Evolutionary conservation across 2,888 invertebrate genomes (phyloP).

Genomic region (Rhodophaea formosa): DNA sequence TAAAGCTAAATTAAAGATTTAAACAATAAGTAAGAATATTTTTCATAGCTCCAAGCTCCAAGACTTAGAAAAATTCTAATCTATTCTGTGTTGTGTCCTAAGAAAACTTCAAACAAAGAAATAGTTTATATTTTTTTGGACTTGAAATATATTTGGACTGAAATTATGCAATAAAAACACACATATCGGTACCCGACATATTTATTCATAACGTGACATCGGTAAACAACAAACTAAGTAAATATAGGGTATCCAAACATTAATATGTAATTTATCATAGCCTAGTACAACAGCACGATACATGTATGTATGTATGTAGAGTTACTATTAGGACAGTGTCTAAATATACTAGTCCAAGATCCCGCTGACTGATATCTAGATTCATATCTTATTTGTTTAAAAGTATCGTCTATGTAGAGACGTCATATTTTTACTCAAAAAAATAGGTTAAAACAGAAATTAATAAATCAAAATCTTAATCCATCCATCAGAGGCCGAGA

Average conservation of each 20-base stretch:
- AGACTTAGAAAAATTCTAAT: no score
- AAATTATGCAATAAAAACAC: constrained; percentile 35
- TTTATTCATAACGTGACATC: constrained; percentile 62
- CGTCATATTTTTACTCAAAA: no score
- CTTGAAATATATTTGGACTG: background rate
- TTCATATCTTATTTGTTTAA: background rate
- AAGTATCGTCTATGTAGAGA: background rate
- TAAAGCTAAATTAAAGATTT: no score
- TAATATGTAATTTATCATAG: constrained; percentile 52
- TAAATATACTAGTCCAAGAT: background rate
- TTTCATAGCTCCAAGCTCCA: no score
- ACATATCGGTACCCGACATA: constrained; percentile 58
- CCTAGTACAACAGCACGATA: constrained; percentile 50
- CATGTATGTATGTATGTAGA: constrained; percentile 78
- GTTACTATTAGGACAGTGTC: constrained; percentile 42
- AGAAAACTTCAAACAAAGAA: no score
- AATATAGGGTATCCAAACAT: constrained; percentile 60
- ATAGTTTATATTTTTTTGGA: background rate
- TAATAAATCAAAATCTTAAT: no score
- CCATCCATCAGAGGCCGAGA: no score
- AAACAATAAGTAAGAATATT: no score
- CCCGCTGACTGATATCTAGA: background rate
- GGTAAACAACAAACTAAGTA: constrained; percentile 66
- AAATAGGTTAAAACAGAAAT: no score
- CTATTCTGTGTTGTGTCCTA: no score